Evolutionary conservation across 2,888 invertebrate species (phyloP), one percentile per base, ranked within the genome.

Genomic region (Oxyteleia sp.): DNA sequence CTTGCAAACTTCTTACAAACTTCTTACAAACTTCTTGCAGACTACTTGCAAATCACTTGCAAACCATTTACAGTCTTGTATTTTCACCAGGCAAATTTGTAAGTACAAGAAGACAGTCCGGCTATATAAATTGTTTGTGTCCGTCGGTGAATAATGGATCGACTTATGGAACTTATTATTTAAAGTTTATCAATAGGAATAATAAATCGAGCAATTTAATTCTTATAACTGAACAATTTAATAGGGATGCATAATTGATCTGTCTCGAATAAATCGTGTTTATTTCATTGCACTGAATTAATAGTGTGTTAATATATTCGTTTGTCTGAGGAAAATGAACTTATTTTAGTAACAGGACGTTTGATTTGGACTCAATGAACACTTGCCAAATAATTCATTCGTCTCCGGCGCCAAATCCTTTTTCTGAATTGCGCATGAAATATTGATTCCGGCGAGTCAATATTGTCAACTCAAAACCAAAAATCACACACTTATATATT

Each of bases 361-460:
- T 82, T 82, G 76, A 76, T 76, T 82, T 64, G 57, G 57, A 71
- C 82, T 82, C 75, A 82, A 82, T 75, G 82, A 82, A 75, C 69
- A 57, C 69, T 38, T 43, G 51, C 29, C 64, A 45, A 82, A 82
- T 82, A 75, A 81, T 81, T 81, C 63, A 81, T 63, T 8, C 57
- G 75, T 81, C 75, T 61, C 69, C 43, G 69, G 63, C 81, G 81
- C 74, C 74, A 29, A 81, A 75, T 66, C 71, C 82, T 82, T 82
- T 82, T 82, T 82, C 82, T 76, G 82, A 76, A 82, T 82, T 66
- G 59, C 45, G 68, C 61, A 38, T 82, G 18, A 71, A 82, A 75
- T 69, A 82, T 82, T 82, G 59, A 82, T 75, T 71, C 45, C 43
- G 69, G 71, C 64, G 45, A 74, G 71, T 82, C 75, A 75, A 81